Evolutionary conservation across 1,140 invertebrate species (phyloP), one percentile per base, ranked within the genome.

Genomic region (Antheraea mylitta): DNA sequence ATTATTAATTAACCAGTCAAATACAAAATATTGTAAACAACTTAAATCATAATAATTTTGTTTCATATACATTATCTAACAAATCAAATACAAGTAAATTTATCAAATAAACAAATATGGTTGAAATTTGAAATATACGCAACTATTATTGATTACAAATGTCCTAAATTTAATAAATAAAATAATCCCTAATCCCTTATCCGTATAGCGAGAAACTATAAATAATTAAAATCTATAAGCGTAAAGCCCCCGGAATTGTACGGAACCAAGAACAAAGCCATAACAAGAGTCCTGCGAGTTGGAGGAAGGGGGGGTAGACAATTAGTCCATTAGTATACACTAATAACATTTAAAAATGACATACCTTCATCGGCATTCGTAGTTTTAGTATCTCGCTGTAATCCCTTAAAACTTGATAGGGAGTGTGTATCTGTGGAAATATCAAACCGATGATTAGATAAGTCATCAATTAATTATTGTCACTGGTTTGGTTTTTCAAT

Each of bases 351-450:
- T 45, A 70, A 8, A 30, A 60, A 60, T 18, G 8, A 67, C 74
- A 68, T 80, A 91, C 95, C 93, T 97, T 97, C 95, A 99, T 98
- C 13, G 98, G 98, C 96, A 99, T 97, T 89, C 98, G 95, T 37
- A 99, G 93, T 87, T 98, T 98, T 76, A 99, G 94, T 78, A 99
- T 96, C 93, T 99, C 98, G 66, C 97, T 96, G 92, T 99, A 99
- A 77, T 97, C 94, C 73, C 95, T 94, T 60, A 99, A 88, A 6
- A 99, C 97, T 83, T 96, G 94, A 79, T 95, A 93, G 0, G 98
- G 97, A 5, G 97, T 97, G 91, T 99, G 97, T 70, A 99, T 95
- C 94, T 97, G 74, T 61, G 82, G 91, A 30, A 30, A 30, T 30
- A 30, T 30, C 22, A 30, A 30, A 30, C 22, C 22, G 22, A 30